Base-by-base conservation (phyloP, 2,888 invertebrate species). In the Phragmatobia fuliginosa region DNA sequence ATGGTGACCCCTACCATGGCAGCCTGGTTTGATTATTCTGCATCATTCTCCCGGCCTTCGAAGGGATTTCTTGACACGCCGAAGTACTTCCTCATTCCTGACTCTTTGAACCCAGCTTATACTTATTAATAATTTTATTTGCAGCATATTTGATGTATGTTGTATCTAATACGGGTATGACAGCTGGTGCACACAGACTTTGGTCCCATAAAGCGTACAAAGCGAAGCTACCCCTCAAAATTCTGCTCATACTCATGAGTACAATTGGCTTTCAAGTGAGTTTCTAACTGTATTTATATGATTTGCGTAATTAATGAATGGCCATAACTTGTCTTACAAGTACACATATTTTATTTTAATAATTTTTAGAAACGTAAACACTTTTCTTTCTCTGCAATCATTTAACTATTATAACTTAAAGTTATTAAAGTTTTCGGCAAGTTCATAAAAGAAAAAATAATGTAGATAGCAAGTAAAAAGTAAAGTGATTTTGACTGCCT, bases 131-230 rank as follows among this genome's bases (percentile, higher is more conserved):
- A 38, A 28, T 2, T 38, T 41, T 21, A n/a, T 14, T 63, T 63
- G 1, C 63, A 63, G 63, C 49, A 16, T 63, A 45, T 32, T 16
- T 70, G 3, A 7, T 70, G 21, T 67, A 64, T 96, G 4, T 95
- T 2, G 80, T 96, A 36, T 96, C 97, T 11, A 98, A 96, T 0
- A 88, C 98, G 87, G 99, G 99, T 0, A 97, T 99, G 67, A 99
- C 99, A 4, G 99, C 98, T 0, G 99, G 99, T 8, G 98, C 98
- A 0, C 99, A 99, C 88, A 96, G 99, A 81, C 95, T 99, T 18
- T 99, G 99, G 98, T 97, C 98, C 0, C 99, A 99, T 91, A 96
- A 97, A 82, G 95, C 98, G 1, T 99, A 99, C 93, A 99, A 99
- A 92, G 99, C 99, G 0, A 97, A 96, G 81, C 95, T 97, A 93